A percentile compares a stretch with the other conserved stretches of the same genome.
Evolutionary conservation across 2,113 vertebrate genomes (phyloP).

Genomic region (Benitochromis conjunctus): DNA sequence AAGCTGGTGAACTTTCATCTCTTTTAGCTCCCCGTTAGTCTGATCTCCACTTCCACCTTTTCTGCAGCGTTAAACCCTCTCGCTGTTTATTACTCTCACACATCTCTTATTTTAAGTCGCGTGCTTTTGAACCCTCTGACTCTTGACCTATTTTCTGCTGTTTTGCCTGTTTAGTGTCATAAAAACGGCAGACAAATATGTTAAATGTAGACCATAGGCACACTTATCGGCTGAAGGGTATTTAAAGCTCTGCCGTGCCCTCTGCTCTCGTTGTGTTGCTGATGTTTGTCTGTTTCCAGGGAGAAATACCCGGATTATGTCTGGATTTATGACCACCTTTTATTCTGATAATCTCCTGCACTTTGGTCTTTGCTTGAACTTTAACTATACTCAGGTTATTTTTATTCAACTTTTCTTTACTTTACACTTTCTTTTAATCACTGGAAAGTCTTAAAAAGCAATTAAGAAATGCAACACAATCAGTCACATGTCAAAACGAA

Average conservation of each 20-base stretch:
- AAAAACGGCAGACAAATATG: neutral
- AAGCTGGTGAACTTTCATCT: neutral
- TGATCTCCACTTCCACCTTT: neutral
- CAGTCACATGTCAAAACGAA: neutral
- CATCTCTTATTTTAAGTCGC: neutral
- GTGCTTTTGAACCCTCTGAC: neutral
- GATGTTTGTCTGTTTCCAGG: neutral
- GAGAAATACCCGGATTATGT: neutral
- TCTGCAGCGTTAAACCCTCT: neutral
- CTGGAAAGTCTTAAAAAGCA: neutral
- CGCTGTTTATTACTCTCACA: neutral
- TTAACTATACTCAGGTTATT: neutral
- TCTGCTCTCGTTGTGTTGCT: neutral
- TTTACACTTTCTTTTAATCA: neutral
- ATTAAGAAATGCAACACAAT: neutral
- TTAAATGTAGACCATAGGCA: fast-evolving
- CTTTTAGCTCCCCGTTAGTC: neutral
- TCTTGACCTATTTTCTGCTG: neutral
- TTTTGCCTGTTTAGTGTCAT: neutral
- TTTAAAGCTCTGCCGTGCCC: fast-evolving
- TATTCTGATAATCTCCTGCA: neutral
- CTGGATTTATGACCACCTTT: neutral
- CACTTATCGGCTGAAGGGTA: neutral
- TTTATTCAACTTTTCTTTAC: neutral
- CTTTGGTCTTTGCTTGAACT: neutral